These are phyloP conservation scores for Epizoanthus fatuus DNA, from an alignment of 92 coral and sea anemone species.

Conservation along the genomic window DNA sequence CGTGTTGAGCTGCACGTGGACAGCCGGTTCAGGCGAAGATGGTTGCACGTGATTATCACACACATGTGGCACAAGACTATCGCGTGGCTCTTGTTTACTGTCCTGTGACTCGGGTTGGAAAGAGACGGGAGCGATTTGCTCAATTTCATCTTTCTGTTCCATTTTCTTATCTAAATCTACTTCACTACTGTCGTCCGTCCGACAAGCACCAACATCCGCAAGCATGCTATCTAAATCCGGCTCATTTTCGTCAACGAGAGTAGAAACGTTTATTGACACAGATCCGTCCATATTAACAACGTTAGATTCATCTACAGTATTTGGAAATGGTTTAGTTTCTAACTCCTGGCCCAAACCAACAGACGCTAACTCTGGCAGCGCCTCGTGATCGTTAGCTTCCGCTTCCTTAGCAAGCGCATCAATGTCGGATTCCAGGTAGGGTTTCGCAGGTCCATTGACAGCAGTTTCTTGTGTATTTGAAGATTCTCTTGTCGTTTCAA, in stretches of 20 bases:
- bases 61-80: constrained; percentile 20
- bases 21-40: constrained; percentile 7
- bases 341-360: not conserved
- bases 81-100: constrained; percentile 21
- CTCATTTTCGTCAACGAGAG: constrained; percentile 30
- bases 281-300: not conserved
- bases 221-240: constrained; percentile 35
- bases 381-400: not conserved
- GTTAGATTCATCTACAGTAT: not conserved
- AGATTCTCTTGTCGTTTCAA: constrained; percentile 39
- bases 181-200: not conserved
- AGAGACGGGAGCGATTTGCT: not conserved
- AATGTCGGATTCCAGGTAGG: constrained; percentile 34
- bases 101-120: not conserved
- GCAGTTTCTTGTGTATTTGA: constrained; percentile 13
- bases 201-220: constrained; percentile 12
- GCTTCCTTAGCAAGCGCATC: constrained; percentile 8
- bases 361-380: not conserved
- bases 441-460: constrained; percentile 9
- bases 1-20: constrained; percentile 5
- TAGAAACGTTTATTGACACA: not conserved
- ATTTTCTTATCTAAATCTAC: not conserved
- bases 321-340: not conserved
- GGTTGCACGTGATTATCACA: constrained; percentile 59
- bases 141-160: not conserved